Evolutionary conservation across 2,113 vertebrate genomes (phyloP), one percentile per base, ranked within the genome.

Genomic region (Phocoena phocoena): DNA sequence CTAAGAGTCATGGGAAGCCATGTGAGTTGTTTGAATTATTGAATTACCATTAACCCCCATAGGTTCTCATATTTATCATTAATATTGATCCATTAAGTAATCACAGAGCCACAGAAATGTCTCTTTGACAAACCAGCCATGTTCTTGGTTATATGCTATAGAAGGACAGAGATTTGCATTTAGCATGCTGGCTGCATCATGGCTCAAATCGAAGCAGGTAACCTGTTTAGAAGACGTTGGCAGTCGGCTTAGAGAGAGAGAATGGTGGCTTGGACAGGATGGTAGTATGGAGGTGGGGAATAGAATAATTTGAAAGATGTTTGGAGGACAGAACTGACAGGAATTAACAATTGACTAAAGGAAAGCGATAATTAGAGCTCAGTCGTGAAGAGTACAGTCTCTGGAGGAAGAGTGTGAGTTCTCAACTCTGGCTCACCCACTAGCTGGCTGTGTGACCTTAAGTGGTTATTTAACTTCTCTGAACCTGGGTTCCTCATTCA

Each of bases 21-120:
- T n/a, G 33, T 41, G 76, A 18, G 28, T 79, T 93, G 71, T 25
- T 93, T 93, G 63, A 96, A 85, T 85, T 86, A 62, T 47, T 93
- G 85, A 71, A 71, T 93, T 55, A 71, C 8, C 84, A 85, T 53
- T 67, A 85, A 55, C 62, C 94, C n/a, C 38, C 55, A 68, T 10
- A 60, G 26, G 2, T 83, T 85, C 38, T 82, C 60, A 89, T 74
- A 67, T 88, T 84, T 92, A 44, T 44, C 82, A 62, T 25, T 36
- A 88, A 38, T 50, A 90, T 67, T 53, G 31, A 70, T 20, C 14
- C 53, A 38, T 2, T 55, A 55, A 76, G 50, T 76, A 82, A 70
- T 65, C 36, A 83, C 25, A 79, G 87, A 88, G 55, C 47, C 15
- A n/a, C 6, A 65, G 36, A 77, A 86, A 91, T 84, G 70, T 33